phyloP scores from a whole-genome alignment of 2,888 invertebrate genomes.

The Dryocosmus kuriphilus region DNA sequence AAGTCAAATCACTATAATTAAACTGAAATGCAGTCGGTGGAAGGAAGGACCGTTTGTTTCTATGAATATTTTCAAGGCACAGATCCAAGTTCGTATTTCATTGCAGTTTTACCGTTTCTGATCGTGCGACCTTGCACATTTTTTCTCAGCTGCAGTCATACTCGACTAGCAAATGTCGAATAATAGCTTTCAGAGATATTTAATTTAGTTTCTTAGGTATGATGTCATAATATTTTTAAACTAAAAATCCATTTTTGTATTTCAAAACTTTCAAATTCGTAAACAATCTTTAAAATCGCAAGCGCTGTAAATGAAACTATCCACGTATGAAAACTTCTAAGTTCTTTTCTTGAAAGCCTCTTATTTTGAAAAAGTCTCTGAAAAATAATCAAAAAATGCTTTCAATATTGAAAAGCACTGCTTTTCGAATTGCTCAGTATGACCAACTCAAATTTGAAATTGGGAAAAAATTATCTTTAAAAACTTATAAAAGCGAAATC shows the following conservation, averaged over 20 bases:
- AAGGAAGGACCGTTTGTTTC: constrained; percentile 36
- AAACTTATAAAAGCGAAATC: not conserved
- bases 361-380: too few relatives aligned
- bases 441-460: not conserved
- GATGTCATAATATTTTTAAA: too few relatives aligned
- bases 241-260: too few relatives aligned
- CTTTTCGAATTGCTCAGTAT: too few relatives aligned
- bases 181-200: not conserved
- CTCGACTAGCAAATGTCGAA: not conserved
- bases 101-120: constrained; percentile 33
- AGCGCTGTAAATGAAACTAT: too few relatives aligned
- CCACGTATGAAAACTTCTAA: too few relatives aligned
- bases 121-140: constrained; percentile 23
- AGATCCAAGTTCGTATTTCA: constrained; percentile 34
- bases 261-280: too few relatives aligned
- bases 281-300: too few relatives aligned
- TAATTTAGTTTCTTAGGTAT: too few relatives aligned
- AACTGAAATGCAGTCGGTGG: constrained; percentile 21
- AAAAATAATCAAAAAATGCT: too few relatives aligned
- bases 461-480: not conserved
- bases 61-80: constrained; percentile 37
- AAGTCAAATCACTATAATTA: constrained; percentile 38
- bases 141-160: constrained; percentile 1
- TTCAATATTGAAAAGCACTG: too few relatives aligned
- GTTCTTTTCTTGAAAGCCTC: too few relatives aligned